Conservation (phyloP, 2,888 invertebrate genomes). For the Uropetala carovei region DNA sequence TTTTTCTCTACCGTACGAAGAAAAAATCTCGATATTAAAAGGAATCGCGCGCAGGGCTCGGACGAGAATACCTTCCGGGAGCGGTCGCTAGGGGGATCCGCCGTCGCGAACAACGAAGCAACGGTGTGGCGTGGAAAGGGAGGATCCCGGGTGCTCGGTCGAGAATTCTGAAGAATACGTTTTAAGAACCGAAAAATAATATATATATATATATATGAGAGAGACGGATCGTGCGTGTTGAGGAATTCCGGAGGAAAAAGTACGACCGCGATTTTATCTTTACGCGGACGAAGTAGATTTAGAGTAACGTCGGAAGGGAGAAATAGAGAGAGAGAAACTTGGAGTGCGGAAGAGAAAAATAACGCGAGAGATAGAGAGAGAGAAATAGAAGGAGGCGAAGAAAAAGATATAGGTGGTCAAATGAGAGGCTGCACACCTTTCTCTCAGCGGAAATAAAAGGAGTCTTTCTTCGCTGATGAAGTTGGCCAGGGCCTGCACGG, state of each 20-base stretch:
- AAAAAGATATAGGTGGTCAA: neutral
- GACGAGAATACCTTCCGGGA: constrained; percentile 22
- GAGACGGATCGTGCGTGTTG: neutral
- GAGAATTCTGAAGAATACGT: constrained; percentile 24
- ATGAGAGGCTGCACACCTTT: neutral
- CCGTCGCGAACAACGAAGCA: constrained; percentile 28
- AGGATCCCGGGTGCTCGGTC: neutral
- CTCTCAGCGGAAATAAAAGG: neutral
- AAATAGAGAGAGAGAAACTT: neutral
- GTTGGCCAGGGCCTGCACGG: neutral
- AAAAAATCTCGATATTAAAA: neutral
- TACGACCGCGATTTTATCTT: no score
- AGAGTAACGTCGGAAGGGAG: neutral
- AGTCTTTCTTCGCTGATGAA: neutral
- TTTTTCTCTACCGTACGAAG: neutral
- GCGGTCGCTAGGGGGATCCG: constrained; percentile 19
- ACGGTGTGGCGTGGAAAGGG: neutral
- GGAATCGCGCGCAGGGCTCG: neutral
- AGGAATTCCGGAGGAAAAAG: neutral
- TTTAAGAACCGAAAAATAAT: neutral
- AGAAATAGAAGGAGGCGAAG: neutral
- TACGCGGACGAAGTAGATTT: neutral
- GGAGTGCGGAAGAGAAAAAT: no score
- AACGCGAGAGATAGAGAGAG: neutral
- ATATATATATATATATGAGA: neutral